Percentiles rank a stretch among this genome's conserved stretches.
These are phyloP conservation scores for Lacanobia wlatinum DNA, from an alignment of 2,888 invertebrate genomes.

Conservation along the genomic window DNA sequence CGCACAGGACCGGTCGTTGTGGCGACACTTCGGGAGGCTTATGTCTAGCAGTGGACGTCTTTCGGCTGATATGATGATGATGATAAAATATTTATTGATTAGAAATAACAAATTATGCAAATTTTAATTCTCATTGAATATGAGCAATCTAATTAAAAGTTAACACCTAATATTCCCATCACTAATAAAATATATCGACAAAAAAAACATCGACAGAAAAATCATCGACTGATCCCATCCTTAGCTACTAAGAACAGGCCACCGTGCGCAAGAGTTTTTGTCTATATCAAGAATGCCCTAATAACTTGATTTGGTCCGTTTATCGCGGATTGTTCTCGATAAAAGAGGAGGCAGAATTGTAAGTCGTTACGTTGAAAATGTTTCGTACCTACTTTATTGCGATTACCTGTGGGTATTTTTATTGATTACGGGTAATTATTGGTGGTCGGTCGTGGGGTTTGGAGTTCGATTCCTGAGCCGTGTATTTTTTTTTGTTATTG, in stretches of 20 bases:
- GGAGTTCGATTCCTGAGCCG: background rate
- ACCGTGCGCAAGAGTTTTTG: slow-evolving; percentile 80
- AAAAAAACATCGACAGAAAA: slow-evolving; percentile 35
- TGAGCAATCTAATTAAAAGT: background rate
- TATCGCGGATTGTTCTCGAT: slow-evolving; percentile 63
- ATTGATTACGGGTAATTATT: slow-evolving; percentile 3
- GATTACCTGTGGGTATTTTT: slow-evolving; percentile 43
- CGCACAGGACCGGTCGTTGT: no score
- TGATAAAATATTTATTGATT: no score
- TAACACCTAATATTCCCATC: background rate
- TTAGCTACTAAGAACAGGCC: slow-evolving; percentile 81
- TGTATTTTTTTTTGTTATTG: no score
- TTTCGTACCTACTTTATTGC: slow-evolving; percentile 28
- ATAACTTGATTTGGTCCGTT: slow-evolving; percentile 86
- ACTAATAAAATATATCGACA: background rate
- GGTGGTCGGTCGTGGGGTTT: background rate
- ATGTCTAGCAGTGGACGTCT: no score
- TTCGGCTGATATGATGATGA: no score
- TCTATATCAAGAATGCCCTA: slow-evolving; percentile 75
- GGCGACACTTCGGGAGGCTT: no score
- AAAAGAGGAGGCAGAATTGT: slow-evolving; percentile 42
- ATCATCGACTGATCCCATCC: slow-evolving; percentile 64
- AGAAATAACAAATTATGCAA: background rate
- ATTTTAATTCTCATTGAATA: background rate
- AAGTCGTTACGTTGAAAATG: slow-evolving; percentile 25